Base-by-base conservation (phyloP, 2,888 invertebrate genomes). In the Alloplasta piceator region DNA sequence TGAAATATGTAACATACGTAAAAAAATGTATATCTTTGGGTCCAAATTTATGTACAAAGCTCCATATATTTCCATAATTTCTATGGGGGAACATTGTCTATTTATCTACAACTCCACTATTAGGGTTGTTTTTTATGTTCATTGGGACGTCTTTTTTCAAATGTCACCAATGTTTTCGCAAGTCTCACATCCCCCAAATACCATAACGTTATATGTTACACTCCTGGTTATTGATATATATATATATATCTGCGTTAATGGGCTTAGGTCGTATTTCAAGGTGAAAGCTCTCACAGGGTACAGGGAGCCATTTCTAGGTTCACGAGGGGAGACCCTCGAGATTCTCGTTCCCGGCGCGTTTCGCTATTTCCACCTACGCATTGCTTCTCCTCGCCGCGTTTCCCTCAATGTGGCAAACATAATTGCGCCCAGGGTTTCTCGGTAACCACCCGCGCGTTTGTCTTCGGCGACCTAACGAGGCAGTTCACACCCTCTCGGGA, bases 351-450 rank as follows among this genome's bases (percentile, higher is more conserved):
- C 52, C 72, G 16, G 41, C 64, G 55, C 63, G 72, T 70, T 48
- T 70, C 63, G 48, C 50, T 43, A 16, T 63, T 64, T 68, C 70
- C 64, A 68, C 52, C 66, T 16, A 39, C 39, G 39, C 6, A 10
- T n/a, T 7, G n/a, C 3, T 4, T 38, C 73, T 16, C 43, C 52
- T 14, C 56, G 39, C 72, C 43, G 46, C 56, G 39, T 14, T 48
- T 43, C 14, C 56, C 58, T 63, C 76, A 39, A 52, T 77, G 64
- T 52, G 73, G 73, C 77, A 64, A 77, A 68, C 72, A 64, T 81
- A 81, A 81, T 81, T 81, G 68, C 73, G 63, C 64, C 52, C 64
- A 12, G 77, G 77, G 77, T 77, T 75, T 77, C 80, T 70, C 73
- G 50, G 68, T 12, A 58, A 77, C 77, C 68, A 77, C 73, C 77